These are phyloP conservation scores for Sycophila texana DNA, from an alignment of 2,888 invertebrate genomes.

Conservation along the genomic window DNA sequence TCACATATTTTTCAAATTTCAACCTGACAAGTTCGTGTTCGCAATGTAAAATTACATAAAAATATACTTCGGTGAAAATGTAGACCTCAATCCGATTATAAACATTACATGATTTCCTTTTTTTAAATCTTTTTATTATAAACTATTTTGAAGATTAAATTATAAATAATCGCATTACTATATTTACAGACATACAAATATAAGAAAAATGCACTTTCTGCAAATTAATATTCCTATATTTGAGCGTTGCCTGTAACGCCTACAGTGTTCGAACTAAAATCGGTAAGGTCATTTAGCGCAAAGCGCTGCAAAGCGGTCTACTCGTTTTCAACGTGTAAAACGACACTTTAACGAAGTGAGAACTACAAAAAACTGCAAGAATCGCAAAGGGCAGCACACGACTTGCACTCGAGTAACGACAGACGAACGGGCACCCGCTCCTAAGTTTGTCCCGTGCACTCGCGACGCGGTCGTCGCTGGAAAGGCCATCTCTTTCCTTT, in stretches of 20 bases:
- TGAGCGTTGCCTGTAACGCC: too few species aligned
- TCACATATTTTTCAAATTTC: too few species aligned
- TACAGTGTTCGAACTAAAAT: not conserved
- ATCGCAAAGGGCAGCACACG: constrained; percentile 50
- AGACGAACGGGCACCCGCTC: constrained; percentile 49
- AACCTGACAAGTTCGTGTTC: too few species aligned
- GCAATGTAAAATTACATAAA: too few species aligned
- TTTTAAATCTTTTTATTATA: not conserved
- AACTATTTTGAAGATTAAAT: not conserved
- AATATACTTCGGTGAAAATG: too few species aligned
- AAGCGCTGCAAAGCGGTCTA: not conserved
- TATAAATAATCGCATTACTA: too few species aligned
- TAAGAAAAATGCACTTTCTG: not conserved
- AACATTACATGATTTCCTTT: not conserved
- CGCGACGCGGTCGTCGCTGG: constrained; percentile 59
- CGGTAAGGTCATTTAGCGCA: too few species aligned
- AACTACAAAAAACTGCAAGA: constrained; percentile 36
- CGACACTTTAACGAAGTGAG: constrained; percentile 41
- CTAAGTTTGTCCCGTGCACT: constrained; percentile 64
- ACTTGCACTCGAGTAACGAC: constrained; percentile 44
- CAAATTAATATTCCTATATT: not conserved
- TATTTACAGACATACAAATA: not conserved
- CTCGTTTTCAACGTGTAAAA: constrained; percentile 17
- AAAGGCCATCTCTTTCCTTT: constrained; percentile 63
- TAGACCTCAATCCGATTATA: too few species aligned